These are phyloP conservation scores for Mus pahari DNA, from an alignment of 2,113 vertebrate species.

Conservation along the genomic window DNA sequence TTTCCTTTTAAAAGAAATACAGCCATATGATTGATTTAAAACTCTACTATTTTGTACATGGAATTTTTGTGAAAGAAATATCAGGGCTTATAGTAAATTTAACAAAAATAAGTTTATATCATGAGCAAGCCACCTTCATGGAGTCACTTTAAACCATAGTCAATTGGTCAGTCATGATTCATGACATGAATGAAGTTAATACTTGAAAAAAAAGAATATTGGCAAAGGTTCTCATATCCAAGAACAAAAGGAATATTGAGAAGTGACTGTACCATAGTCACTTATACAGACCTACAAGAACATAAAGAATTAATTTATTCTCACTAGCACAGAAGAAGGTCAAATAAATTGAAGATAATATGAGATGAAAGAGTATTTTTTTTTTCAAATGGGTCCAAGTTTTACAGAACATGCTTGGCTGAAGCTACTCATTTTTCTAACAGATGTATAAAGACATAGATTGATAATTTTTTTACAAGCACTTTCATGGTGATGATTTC, in stretches of 20 bases:
- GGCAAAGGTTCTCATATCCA: not conserved
- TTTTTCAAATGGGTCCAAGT: constrained; percentile 43
- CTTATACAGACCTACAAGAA: not conserved
- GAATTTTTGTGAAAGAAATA: not conserved
- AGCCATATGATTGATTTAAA: not conserved
- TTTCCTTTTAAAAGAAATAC: not conserved
- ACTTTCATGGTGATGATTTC: constrained; percentile 38
- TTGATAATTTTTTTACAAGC: constrained; percentile 45
- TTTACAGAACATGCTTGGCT: constrained; percentile 25
- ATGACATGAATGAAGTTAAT: not conserved
- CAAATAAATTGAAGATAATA: not conserved
- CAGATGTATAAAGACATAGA: constrained; percentile 9
- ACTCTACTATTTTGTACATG: not conserved
- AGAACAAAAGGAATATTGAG: not conserved
- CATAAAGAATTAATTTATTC: not conserved
- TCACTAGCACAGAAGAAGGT: not conserved
- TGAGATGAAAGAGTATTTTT: not conserved
- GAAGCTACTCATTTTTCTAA: constrained; percentile 63
- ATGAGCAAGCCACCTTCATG: not conserved
- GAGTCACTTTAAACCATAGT: not conserved
- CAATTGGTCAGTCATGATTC: not conserved
- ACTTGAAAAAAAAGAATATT: not conserved
- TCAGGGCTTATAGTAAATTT: not conserved
- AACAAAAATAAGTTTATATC: not conserved
- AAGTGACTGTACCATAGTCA: not conserved